phyloP scores from a whole-genome alignment of 2,113 vertebrate genomes.

The Arizona elegans region DNA sequence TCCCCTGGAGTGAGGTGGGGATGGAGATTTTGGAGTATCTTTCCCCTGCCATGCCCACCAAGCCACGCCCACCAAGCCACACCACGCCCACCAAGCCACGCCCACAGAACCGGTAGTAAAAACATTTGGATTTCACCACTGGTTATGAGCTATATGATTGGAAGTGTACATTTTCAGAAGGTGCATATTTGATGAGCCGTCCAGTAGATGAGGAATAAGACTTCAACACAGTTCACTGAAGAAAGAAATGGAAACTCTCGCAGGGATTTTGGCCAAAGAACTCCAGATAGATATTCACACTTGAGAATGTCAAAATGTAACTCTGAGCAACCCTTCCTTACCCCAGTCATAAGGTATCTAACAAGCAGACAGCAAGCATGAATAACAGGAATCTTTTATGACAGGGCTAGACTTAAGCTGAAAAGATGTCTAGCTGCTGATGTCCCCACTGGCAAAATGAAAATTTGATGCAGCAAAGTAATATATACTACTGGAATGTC shows the following conservation, averaged over 20 bases:
- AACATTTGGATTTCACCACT: too few species aligned
- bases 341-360: neutral
- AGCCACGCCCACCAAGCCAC: too few species aligned
- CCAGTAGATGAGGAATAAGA: neutral
- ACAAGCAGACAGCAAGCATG: neutral
- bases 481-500: neutral
- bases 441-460: neutral
- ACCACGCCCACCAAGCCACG: too few species aligned
- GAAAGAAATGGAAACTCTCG: neutral
- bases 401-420: neutral
- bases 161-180: neutral
- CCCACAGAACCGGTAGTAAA: too few species aligned
- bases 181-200: neutral
- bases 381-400: neutral
- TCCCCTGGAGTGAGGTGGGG: too few species aligned
- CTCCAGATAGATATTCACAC: neutral
- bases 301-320: neutral
- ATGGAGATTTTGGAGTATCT: too few species aligned
- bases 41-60: too few species aligned
- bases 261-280: neutral
- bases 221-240: neutral
- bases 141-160: neutral
- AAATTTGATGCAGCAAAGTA: neutral
- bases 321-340: neutral
- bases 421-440: neutral